Conservation (phyloP, 2,888 invertebrate genomes). For the Cacoxenus indagator region DNA sequence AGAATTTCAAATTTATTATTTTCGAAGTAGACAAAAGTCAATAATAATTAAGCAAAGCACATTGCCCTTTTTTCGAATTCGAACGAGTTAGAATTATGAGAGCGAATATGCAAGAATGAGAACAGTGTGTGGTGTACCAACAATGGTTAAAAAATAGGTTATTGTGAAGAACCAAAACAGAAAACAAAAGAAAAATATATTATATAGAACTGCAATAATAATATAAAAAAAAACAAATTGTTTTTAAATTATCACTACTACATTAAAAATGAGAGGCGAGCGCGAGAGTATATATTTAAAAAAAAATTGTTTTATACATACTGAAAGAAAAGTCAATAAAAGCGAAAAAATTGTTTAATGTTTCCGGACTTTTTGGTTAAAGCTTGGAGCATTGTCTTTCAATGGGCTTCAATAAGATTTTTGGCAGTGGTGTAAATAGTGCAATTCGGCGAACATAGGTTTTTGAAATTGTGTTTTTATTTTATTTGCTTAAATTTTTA, state of each 20-base stretch:
- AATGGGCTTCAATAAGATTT: too few species aligned
- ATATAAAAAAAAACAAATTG: conserved; percentile 23
- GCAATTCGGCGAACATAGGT: too few species aligned
- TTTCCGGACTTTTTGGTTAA: conserved; percentile 1
- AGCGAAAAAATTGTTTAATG: conserved; percentile 20
- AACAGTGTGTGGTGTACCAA: neutral
- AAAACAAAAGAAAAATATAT: conserved; percentile 14
- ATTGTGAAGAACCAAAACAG: conserved; percentile 24
- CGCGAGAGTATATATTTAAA: conserved; percentile 16
- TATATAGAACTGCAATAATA: conserved; percentile 32
- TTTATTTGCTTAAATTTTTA: too few species aligned
- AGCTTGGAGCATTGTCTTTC: too few species aligned
- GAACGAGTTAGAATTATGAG: neutral
- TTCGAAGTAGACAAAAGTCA: too few species aligned
- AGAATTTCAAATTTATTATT: too few species aligned
- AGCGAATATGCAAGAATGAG: neutral
- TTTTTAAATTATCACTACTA: conserved; percentile 19
- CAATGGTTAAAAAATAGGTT: neutral
- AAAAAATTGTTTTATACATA: conserved; percentile 35
- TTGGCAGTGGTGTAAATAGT: too few species aligned
- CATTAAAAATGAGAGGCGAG: conserved; percentile 7
- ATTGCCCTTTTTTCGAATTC: too few species aligned
- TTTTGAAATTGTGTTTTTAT: too few species aligned
- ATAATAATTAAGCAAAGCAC: too few species aligned
- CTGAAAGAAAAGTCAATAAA: conserved; percentile 38